Evolutionary conservation across 2,888 invertebrate genomes (phyloP).

Genomic region (Drosophila quasianomalipes): DNA sequence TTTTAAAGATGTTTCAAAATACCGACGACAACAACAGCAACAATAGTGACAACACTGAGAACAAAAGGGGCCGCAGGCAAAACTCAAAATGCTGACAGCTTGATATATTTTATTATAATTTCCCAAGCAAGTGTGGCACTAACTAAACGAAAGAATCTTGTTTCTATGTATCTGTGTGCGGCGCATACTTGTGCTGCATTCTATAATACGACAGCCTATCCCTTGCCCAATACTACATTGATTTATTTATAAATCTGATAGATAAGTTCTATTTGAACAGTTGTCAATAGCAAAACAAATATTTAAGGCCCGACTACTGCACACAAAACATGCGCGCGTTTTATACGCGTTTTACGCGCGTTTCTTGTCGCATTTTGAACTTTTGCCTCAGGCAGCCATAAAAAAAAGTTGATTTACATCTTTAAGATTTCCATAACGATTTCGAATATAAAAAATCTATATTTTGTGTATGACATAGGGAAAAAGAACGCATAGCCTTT

Average conservation of each 20-base stretch:
- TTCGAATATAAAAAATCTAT: not conserved
- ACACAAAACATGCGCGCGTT: constrained; percentile 13
- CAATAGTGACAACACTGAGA: constrained; percentile 47
- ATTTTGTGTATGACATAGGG: not conserved
- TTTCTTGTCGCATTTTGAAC: constrained; percentile 2
- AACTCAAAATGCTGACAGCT: constrained; percentile 79
- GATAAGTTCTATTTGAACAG: constrained; percentile 68
- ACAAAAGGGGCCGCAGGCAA: constrained; percentile 65
- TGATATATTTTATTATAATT: constrained; percentile 82
- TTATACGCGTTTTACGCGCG: constrained; percentile 31
- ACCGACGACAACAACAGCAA: constrained; percentile 62
- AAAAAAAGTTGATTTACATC: not conserved
- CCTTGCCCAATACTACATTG: constrained; percentile 50
- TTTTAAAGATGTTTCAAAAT: constrained; percentile 77
- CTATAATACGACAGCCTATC: constrained; percentile 33
- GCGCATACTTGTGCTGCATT: constrained; percentile 48
- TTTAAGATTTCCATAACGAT: not conserved
- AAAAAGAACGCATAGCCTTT: not conserved
- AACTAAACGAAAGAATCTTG: constrained; percentile 42
- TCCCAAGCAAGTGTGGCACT: constrained; percentile 48
- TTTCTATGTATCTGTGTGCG: constrained; percentile 31
- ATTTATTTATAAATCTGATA: constrained; percentile 75
- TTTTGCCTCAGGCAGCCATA: not conserved
- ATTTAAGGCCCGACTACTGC: constrained; percentile 20
- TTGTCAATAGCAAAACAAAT: constrained; percentile 68